Evolutionary conservation across 2,888 invertebrate genomes (phyloP), one percentile per base, ranked within the genome.

Genomic region (Ischnura elegans): DNA sequence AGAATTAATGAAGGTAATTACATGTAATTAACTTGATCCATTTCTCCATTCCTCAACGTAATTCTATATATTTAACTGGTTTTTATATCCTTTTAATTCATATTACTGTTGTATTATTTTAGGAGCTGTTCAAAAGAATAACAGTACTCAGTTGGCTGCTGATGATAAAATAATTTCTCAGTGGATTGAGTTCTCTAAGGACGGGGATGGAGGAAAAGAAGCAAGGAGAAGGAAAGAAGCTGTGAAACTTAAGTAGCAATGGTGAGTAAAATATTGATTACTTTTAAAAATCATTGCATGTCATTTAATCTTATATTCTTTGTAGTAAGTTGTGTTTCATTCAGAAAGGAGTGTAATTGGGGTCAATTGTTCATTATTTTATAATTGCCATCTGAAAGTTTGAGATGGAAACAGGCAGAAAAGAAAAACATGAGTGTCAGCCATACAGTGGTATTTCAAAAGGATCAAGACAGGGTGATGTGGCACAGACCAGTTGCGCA

Each of bases 161-260:
- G 61, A 61, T 25, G 61, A 61, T 61, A n/a, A 61, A 61, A 61
- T 61, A 61, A 61, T 61, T 25, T 61, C 25, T 6, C 21, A 61
- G 25, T 61, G 61, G 61, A 25, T 61, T 61, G 25, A 16, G 61
- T 61, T 61, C 25, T 61, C 61, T 25, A 61, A 61, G 61, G 61
- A 61, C 61, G n/a, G 61, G 61, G 61, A 25, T 61, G 61, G 61
- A 61, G 61, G 61, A 25, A 61, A n/a, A 61, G 61, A 61, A 61
- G 61, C 61, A 25, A 61, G 61, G 61, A 61, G 61, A 6, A 61
- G 61, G 61, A 61, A 61, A 3, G 61, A 61, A 61, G 25, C 21
- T 25, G 61, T 61, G 61, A 25, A 61, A 61, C 61, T 25, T 25
- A 61, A 61, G 61, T 61, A 25, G 3, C 2, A 61, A 61, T 8